Percentiles rank a stretch among this genome's conserved stretches.
phyloP scores from a whole-genome alignment of 2,888 invertebrate species.

The Sinodicranocentrus sp. region DNA sequence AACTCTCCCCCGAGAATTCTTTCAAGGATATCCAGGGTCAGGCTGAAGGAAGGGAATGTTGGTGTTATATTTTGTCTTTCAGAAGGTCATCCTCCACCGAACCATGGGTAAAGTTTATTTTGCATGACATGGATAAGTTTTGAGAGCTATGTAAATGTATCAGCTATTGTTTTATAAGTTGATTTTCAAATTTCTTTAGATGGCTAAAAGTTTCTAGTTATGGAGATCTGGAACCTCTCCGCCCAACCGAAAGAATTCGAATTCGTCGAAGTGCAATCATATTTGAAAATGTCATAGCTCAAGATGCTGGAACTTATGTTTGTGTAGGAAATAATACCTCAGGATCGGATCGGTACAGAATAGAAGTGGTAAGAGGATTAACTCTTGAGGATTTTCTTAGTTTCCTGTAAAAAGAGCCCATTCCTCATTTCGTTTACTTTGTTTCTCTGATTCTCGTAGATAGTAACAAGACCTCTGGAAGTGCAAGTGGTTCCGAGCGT shows the following conservation, averaged over 20 bases:
- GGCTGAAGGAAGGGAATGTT: conserved; percentile 78
- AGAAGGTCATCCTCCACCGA: conserved; percentile 79
- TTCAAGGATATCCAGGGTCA: conserved; percentile 62
- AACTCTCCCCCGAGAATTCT: conserved; percentile 64
- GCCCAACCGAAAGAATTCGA: conserved; percentile 76
- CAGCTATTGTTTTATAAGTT: not conserved
- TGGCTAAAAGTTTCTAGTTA: conserved; percentile 89
- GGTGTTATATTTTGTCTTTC: conserved; percentile 80
- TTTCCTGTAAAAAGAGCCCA: too few relatives aligned
- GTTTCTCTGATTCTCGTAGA: too few relatives aligned
- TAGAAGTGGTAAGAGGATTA: conserved; percentile 63
- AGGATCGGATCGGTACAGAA: conserved; percentile 77
- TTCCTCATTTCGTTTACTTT: too few relatives aligned
- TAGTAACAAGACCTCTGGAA: conserved; percentile 76
- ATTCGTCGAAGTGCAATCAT: conserved; percentile 79
- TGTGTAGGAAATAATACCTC: conserved; percentile 78
- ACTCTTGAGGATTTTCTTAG: too few relatives aligned
- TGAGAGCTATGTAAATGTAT: too few relatives aligned
- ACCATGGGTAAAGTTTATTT: conserved; percentile 74
- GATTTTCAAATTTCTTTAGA: too few relatives aligned
- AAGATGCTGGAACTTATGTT: conserved; percentile 77
- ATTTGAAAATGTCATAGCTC: conserved; percentile 77
- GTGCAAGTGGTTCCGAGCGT: conserved; percentile 73
- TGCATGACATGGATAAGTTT: too few relatives aligned
- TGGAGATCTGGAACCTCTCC: conserved; percentile 81